A percentile compares a stretch with the other conserved stretches of the same genome.
These are phyloP conservation scores for Sylvietta virens DNA, from an alignment of 2,113 vertebrate genomes.

Conservation along the genomic window DNA sequence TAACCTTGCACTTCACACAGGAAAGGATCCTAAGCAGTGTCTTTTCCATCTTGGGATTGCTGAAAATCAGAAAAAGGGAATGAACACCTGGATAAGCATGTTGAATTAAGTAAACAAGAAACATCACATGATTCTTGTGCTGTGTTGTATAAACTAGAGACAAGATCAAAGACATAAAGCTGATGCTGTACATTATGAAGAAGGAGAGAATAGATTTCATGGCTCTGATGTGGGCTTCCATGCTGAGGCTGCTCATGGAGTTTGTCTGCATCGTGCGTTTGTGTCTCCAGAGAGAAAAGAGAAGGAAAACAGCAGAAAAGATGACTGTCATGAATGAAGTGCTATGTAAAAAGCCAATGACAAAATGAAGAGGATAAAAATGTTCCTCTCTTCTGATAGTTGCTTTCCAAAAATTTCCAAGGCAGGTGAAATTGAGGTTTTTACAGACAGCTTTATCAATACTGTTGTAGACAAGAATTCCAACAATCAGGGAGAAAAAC, in stretches of 20 bases:
- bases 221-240: background rate
- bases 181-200: background rate
- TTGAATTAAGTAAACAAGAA: background rate
- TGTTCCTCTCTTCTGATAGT: rapidly evolving
- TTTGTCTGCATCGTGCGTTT: background rate
- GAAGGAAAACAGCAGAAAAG: background rate
- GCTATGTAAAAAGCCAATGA: rapidly evolving
- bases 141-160: rapidly evolving
- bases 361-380: background rate
- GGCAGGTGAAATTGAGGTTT: background rate
- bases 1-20: background rate
- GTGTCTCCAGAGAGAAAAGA: constrained; percentile 36
- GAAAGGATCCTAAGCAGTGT: background rate
- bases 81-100: background rate
- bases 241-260: background rate
- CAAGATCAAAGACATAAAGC: background rate
- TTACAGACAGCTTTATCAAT: rapidly evolving
- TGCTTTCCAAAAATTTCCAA: rapidly evolving
- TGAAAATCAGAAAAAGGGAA: background rate
- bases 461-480: rapidly evolving
- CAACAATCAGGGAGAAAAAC: background rate
- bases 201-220: background rate
- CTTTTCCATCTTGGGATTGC: background rate
- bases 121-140: rapidly evolving
- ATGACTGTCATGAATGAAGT: background rate